These are phyloP conservation scores for Drosophila miranda DNA, from an alignment of 1,140 invertebrate species.

Conservation along the genomic window DNA sequence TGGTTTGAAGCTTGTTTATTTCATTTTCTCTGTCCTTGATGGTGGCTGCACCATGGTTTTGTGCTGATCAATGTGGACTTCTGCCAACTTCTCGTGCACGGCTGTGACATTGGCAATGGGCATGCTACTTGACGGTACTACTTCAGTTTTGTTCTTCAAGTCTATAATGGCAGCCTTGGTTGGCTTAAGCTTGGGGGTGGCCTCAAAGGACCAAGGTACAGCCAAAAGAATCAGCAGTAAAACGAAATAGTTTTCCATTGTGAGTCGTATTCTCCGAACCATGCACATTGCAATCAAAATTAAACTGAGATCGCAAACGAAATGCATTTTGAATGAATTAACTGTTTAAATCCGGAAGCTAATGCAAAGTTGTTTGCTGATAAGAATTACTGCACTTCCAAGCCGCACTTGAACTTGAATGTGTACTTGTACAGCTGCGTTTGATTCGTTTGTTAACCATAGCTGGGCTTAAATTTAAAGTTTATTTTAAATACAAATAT, in stretches of 20 bases:
- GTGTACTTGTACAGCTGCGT: neutral
- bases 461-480: too few species aligned
- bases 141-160: conserved; percentile 36
- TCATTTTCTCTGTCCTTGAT: conserved; percentile 57
- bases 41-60: conserved; percentile 61
- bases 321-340: conserved; percentile 5
- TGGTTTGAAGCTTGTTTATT: conserved; percentile 41
- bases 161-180: too few species aligned
- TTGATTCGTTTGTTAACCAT: neutral
- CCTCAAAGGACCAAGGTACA: too few species aligned
- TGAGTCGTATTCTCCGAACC: too few species aligned
- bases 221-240: too few species aligned
- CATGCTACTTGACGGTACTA: conserved; percentile 12
- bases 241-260: too few species aligned
- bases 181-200: too few species aligned
- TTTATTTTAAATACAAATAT: too few species aligned
- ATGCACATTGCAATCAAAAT: too few species aligned
- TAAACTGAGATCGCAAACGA: too few species aligned
- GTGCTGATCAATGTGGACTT: conserved; percentile 66
- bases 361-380: conserved; percentile 14
- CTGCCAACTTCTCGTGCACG: conserved; percentile 43
- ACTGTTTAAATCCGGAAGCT: conserved; percentile 29
- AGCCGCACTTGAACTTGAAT: conserved; percentile 25
- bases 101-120: conserved; percentile 4
- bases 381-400: conserved; percentile 9